Base-by-base conservation (phyloP, 2,797 vertebrate genomes). In the Coluber constrictor region DNA sequence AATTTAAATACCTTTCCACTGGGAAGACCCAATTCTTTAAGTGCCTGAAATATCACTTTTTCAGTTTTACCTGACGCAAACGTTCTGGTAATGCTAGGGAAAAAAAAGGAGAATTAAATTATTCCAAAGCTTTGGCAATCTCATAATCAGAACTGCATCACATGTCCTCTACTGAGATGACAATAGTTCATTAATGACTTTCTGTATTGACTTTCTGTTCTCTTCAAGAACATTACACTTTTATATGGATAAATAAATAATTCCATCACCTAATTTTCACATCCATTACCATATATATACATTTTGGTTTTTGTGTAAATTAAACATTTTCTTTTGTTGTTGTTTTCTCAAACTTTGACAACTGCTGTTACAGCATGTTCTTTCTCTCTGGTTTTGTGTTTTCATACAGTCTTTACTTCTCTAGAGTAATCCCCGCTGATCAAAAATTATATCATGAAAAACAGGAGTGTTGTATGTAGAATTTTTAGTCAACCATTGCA, bases 31-130 rank as follows among this genome's bases (percentile, higher is more conserved):
- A 99, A 98, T 95, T 99, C 99, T 97, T 99, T 99, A 93, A 99
- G 97, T 8, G 99, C 99, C 98, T 99, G 99, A 96, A 99, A 99
- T 96, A 99, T 99, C 93, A 99, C 99, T 96, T 99, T 99, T 97
- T 99, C 99, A 4, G 99, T 99, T 98, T 99, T 99, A 93, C 99
- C 99, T 7, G 99, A 99, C 27, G 99, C 99, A 97, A 99, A 99
- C 4, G 99, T 99, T 97, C 99, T 98, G 86, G 99, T 99, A 95
- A 99, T 99, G 96, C 99, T 99, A 94, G 66, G 66, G 96, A 95
- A 25, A 97, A 95, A 96, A 90, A 94, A 20, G 4, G 94, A 55
- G 92, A 57, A 0, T 29, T 29, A 43, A 32, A 27, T 79, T 90
- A 83, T 83, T 88, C 12, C 12, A 43, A 83, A 18, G 4, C 23